phyloP scores from a whole-genome alignment of 1,140 invertebrate species.

The Drosophila arizonae region DNA sequence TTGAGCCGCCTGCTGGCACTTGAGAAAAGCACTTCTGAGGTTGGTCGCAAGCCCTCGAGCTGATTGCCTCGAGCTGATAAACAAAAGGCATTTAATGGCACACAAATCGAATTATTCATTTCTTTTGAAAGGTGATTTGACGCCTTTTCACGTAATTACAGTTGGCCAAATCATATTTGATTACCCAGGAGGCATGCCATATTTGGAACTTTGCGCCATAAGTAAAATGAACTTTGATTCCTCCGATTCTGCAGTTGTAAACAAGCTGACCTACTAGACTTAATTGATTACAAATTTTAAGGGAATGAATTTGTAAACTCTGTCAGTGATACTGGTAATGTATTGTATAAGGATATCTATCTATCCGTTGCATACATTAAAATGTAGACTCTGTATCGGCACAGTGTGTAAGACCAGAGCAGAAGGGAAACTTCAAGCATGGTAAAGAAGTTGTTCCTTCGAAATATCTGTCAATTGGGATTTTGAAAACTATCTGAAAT shows the following conservation, averaged over 20 bases:
- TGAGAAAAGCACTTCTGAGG: conserved; percentile 17
- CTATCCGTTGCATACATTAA: too few relatives aligned
- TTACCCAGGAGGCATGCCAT: background rate
- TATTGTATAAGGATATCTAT: too few relatives aligned
- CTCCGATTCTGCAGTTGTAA: background rate
- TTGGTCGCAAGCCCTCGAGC: conserved; percentile 13
- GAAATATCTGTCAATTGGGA: too few relatives aligned
- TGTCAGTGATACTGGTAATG: too few relatives aligned
- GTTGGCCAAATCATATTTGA: conserved; percentile 3
- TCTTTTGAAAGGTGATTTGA: conserved; percentile 17
- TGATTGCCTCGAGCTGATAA: conserved; percentile 57
- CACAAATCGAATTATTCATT: conserved; percentile 44
- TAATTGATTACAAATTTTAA: too few relatives aligned
- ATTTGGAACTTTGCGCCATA: background rate
- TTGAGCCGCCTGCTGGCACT: conserved; percentile 12
- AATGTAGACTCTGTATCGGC: too few relatives aligned
- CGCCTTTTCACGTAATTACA: conserved; percentile 17
- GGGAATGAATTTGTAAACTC: too few relatives aligned
- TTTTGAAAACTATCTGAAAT: too few relatives aligned
- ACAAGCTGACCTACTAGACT: too few relatives aligned
- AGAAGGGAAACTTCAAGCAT: too few relatives aligned
- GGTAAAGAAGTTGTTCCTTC: too few relatives aligned
- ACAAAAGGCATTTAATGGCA: conserved; percentile 33
- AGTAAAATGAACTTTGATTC: background rate
- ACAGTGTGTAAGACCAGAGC: too few relatives aligned